Conservation (phyloP, 2,113 vertebrate species). For the Diadophis punctatus region DNA sequence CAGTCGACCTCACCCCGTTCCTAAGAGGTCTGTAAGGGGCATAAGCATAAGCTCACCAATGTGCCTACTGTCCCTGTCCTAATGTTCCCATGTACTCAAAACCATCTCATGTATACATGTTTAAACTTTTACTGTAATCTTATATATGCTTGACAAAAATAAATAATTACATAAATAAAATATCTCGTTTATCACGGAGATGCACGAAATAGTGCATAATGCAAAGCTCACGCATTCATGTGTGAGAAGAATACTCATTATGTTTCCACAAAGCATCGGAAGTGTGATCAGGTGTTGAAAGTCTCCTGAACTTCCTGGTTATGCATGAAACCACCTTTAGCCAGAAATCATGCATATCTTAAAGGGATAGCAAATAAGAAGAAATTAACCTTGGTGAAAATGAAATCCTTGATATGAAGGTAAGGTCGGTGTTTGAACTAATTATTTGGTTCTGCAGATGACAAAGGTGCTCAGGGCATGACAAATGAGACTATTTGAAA, state of each 20-base stretch:
- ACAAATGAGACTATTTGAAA: conserved; percentile 6
- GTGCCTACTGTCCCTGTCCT: no score
- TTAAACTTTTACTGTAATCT: no score
- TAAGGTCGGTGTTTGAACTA: conserved; percentile 37
- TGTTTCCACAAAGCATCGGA: background rate
- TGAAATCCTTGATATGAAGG: background rate
- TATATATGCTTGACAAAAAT: no score
- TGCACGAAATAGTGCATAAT: background rate
- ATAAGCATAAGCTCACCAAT: no score
- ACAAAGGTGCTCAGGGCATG: conserved; percentile 2
- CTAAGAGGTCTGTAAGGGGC: no score
- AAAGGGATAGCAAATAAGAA: conserved; percentile 22
- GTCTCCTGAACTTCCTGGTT: background rate
- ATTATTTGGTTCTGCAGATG: conserved; percentile 46
- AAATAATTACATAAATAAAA: no score
- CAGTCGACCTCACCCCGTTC: no score
- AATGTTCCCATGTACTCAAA: no score
- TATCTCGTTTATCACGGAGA: background rate
- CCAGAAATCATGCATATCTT: conserved; percentile 18
- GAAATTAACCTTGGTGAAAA: conserved; percentile 38
- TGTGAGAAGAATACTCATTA: background rate
- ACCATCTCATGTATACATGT: no score
- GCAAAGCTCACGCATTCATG: background rate
- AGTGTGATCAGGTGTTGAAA: background rate
- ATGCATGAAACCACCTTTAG: background rate